These are phyloP conservation scores for Serranochromis macrocephalus DNA, from an alignment of 2,113 vertebrate genomes.

Conservation along the genomic window DNA sequence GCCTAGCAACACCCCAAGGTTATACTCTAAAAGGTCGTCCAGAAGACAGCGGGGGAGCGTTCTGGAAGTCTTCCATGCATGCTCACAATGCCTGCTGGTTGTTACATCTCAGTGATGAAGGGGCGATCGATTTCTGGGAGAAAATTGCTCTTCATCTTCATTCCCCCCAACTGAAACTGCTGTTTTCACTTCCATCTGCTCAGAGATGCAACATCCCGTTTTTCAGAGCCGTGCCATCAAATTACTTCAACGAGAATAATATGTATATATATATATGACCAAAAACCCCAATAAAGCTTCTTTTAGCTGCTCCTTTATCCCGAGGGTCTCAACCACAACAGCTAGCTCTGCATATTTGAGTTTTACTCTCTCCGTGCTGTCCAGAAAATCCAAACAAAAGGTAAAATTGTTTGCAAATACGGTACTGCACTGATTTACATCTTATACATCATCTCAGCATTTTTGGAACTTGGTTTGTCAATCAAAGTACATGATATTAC, in stretches of 20 bases:
- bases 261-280: background rate
- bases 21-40: conserved; percentile 1
- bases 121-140: background rate
- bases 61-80: background rate
- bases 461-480: background rate
- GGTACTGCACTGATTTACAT: background rate
- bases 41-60: background rate
- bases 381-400: background rate
- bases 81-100: background rate
- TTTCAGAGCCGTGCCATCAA: background rate
- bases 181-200: background rate
- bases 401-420: background rate
- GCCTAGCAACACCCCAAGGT: background rate
- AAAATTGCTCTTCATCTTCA: background rate
- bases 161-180: background rate
- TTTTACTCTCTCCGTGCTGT: background rate
- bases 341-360: background rate
- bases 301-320: background rate
- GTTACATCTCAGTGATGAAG: background rate
- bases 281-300: background rate
- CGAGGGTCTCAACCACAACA: background rate
- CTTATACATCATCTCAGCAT: background rate
- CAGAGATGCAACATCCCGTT: background rate
- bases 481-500: background rate
- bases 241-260: background rate